Conservation (phyloP, 2,888 invertebrate genomes). For the Desoria tigrina region DNA sequence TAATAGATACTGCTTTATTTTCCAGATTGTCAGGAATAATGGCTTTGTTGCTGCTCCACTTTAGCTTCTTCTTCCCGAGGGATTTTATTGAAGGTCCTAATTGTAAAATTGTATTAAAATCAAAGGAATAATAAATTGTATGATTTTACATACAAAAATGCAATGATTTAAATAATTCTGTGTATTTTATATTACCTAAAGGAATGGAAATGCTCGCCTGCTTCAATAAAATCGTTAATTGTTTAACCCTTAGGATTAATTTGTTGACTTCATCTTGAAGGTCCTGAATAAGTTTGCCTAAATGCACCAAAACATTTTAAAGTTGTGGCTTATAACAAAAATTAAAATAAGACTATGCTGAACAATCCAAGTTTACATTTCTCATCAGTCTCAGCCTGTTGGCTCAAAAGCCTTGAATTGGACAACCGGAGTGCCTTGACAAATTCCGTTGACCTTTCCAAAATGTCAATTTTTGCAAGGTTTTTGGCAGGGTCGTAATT, state of each 20-base stretch:
- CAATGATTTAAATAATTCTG: no score
- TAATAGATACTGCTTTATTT: slow-evolving; percentile 23
- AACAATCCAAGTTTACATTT: slow-evolving; percentile 38
- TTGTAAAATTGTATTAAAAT: no score
- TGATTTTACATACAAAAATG: no score
- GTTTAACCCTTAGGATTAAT: slow-evolving; percentile 51
- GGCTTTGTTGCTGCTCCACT: slow-evolving; percentile 42
- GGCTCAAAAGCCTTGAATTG: slow-evolving; percentile 47
- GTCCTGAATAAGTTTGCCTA: slow-evolving; percentile 51
- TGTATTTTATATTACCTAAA: no score
- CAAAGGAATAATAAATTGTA: no score
- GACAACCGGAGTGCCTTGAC: slow-evolving; percentile 51
- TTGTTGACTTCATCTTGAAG: slow-evolving; percentile 53
- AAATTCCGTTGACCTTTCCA: slow-evolving; percentile 48
- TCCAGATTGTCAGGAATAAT: slow-evolving; percentile 35
- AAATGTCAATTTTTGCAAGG: slow-evolving; percentile 48
- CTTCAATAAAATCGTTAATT: slow-evolving; percentile 45
- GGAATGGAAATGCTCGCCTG: slow-evolving; percentile 51
- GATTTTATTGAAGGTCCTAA: slow-evolving; percentile 47
- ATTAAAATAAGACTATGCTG: no score
- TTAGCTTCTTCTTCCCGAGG: slow-evolving; percentile 39
- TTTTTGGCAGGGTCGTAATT: slow-evolving; percentile 51
- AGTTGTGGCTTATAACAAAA: slow-evolving; percentile 4
- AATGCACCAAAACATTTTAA: neutral
- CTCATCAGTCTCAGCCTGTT: slow-evolving; percentile 49